Percentiles rank a stretch among this genome's conserved stretches.
phyloP scores from a whole-genome alignment of 2,888 invertebrate genomes.

The Pheosia tremula region DNA sequence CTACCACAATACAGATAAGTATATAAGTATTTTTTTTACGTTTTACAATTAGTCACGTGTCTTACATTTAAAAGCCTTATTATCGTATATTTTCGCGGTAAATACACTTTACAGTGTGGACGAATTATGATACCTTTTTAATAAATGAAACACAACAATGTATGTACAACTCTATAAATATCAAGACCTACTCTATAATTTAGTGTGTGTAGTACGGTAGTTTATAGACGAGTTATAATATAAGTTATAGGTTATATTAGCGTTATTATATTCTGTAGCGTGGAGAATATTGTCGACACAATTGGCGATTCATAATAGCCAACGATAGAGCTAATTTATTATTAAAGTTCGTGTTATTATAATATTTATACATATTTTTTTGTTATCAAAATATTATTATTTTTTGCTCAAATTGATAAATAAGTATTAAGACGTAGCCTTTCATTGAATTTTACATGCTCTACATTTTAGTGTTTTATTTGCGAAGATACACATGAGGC shows the following conservation, averaged over 20 bases:
- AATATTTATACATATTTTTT: too few species aligned
- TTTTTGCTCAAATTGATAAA: background rate
- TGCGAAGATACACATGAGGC: conserved; percentile 12
- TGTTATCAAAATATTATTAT: conserved; percentile 4
- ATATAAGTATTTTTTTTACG: conserved; percentile 6
- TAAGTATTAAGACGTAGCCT: background rate
- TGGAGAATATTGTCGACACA: conserved; percentile 74
- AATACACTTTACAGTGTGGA: conserved; percentile 71
- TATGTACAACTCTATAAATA: conserved; percentile 33
- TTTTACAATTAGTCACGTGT: conserved; percentile 16
- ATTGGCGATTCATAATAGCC: conserved; percentile 60
- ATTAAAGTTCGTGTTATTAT: background rate
- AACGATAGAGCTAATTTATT: conserved; percentile 20
- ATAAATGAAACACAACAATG: conserved; percentile 20
- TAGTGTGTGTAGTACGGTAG: conserved; percentile 1
- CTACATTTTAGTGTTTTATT: conserved; percentile 15
- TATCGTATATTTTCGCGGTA: conserved; percentile 50
- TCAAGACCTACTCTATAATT: conserved; percentile 2
- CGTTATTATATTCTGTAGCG: conserved; percentile 36
- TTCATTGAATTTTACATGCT: conserved; percentile 17
- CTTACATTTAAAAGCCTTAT: conserved; percentile 35
- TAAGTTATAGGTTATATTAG: conserved; percentile 20
- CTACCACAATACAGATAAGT: conserved; percentile 1
- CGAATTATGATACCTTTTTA: conserved; percentile 70
- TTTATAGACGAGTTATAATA: conserved; percentile 27